phyloP scores from a whole-genome alignment of 2,888 invertebrate genomes.

The Alloplasta piceator region DNA sequence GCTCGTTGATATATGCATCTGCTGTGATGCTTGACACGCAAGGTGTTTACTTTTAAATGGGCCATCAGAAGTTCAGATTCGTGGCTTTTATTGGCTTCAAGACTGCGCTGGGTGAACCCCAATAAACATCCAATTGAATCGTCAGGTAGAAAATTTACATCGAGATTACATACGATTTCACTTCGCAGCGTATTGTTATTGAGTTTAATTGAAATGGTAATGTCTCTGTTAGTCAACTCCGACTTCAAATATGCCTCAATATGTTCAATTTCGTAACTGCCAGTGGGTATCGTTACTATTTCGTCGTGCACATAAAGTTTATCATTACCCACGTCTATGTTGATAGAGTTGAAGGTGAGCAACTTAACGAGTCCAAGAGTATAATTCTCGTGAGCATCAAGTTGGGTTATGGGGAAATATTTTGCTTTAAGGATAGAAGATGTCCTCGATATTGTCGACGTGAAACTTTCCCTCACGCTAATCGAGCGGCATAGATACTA shows the following conservation, averaged over 20 bases:
- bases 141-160: no score
- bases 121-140: constrained; percentile 70
- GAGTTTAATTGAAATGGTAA: constrained; percentile 43
- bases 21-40: constrained; percentile 72
- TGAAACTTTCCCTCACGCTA: no score
- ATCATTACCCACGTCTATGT: background rate
- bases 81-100: constrained; percentile 62
- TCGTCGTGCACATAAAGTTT: background rate
- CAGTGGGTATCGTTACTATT: no score
- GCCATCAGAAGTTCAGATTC: constrained; percentile 75
- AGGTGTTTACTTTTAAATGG: constrained; percentile 73
- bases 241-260: constrained; percentile 50
- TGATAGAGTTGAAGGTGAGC: background rate
- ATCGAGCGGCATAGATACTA: no score
- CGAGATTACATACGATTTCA: no score
- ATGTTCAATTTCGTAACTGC: constrained; percentile 2
- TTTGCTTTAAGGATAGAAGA: no score
- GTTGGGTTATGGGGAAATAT: no score
- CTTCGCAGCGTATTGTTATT: no score
- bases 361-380: no score
- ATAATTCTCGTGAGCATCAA: no score
- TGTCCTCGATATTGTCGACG: no score
- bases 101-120: constrained; percentile 66
- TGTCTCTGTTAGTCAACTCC: constrained; percentile 17
- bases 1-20: constrained; percentile 73